Evolutionary conservation across 2,797 vertebrate species (phyloP), one percentile per base, ranked within the genome.

Genomic region (Paratrypauchen microcephalus): DNA sequence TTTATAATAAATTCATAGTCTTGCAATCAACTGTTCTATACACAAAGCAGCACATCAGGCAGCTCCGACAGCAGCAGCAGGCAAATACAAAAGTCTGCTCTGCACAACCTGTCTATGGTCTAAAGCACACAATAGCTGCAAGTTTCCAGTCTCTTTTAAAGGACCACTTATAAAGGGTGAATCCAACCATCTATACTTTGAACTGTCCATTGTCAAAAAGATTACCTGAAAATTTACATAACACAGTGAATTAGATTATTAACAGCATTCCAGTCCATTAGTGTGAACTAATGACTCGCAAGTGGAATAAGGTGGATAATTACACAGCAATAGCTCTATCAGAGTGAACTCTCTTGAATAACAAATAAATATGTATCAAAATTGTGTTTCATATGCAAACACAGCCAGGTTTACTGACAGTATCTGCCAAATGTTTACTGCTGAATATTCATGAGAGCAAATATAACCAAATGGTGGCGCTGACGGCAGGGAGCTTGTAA

Each of bases 381-480:
- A 28, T 23, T 36, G 50, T 19, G 55, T 64, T 45, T 60, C 39
- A 69, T 63, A 74, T 23, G 24, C 8, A 21, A 41, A 70, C 61
- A 3, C 6, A 70, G 52, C 71, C 13, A 76, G 11, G 63, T 68
- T 70, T 36, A 70, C 52, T 60, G 36, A 68, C 68, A 65, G 45
- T 65, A 65, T 65, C 63, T 64, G 26, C 72, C 70, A 74, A 74
- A 54, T 61, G 60, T 54, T 71, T 13, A 61, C 70, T 74, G 19
- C 66, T 81, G 32, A 83, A 87, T 89, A 89, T 86, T 87, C 84
- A 89, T 56, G n/a, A 9, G 61, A 71, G 83, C 71, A 81, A 83
- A 88, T 85, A 6, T 21, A 81, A 58, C 74, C 85, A 75, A 82
- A 69, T 36, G 73, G 69, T 60, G 71, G 61, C 71, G 19, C 45